Base-by-base conservation (phyloP, 2,113 vertebrate species). In the Oryzias javanicus region DNA sequence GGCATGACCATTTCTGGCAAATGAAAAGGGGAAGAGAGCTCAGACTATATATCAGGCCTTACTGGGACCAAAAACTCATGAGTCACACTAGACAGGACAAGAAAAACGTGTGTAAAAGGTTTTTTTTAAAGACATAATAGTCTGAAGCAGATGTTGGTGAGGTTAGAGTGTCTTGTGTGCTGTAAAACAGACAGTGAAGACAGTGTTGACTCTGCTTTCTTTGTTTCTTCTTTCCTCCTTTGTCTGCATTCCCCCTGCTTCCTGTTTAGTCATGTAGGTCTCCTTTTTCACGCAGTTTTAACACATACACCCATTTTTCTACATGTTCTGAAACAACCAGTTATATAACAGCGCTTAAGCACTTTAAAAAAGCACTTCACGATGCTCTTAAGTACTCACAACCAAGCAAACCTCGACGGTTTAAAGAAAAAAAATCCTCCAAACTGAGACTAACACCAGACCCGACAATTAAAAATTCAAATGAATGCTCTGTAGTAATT, bases 171-270 rank as follows among this genome's bases (percentile, higher is more conserved):
- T 35, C 14, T 45, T 19, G 1, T 63, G 65, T 63, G 79, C 62
- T 44, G 14, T 68, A 54, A 60, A 81, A 78, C 8, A 53, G 35
- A 54, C 47, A 77, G 70, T 86, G 74, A 67, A 86, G 84, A 81
- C 83, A 59, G 67, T 68, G 67, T 72, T 71, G 20, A 67, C 73
- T 76, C 55, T 73, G 57, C 59, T 78, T 74, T 82, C 88, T 88
- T 90, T 90, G 86, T 90, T 85, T 88, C 80, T 86, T 57, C 78
- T 71, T 79, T 73, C 61, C 53, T 78, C 83, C 88, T 90, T 90
- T 90, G 87, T 90, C 83, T 88, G 62, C 79, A 42, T 72, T 48
- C 72, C 79, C 70, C 49, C 80, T 49, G 76, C 83, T 90, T 90
- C 86, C 88, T 90, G 82, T 88, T 89, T 77, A 62, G 64, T 60